Evolutionary conservation across 2,888 invertebrate species (phyloP).

Genomic region (Drosophila neutralis): DNA sequence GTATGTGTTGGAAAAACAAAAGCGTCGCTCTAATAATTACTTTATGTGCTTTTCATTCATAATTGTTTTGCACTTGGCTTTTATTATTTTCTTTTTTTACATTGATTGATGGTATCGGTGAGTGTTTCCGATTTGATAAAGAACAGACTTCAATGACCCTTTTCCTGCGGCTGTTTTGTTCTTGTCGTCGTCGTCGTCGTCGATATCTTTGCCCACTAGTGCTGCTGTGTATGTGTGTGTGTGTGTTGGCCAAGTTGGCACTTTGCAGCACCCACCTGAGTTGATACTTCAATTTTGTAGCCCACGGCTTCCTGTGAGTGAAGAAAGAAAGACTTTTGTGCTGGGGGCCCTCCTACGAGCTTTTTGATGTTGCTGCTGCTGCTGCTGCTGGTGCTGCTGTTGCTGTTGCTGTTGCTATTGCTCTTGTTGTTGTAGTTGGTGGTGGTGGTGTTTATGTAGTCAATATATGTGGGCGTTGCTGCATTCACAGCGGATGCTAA

Average conservation of each 20-base stretch:
- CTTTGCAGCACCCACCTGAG: slow-evolving; percentile 63
- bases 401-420: neutral
- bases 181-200: slow-evolving; percentile 5
- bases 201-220: slow-evolving; percentile 29
- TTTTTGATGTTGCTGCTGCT: slow-evolving; percentile 22
- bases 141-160: slow-evolving; percentile 13
- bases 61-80: slow-evolving; percentile 71
- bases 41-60: slow-evolving; percentile 42
- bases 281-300: slow-evolving; percentile 52
- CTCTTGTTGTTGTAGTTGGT: slow-evolving; percentile 5
- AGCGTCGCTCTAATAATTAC: slow-evolving; percentile 19
- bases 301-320: slow-evolving; percentile 73
- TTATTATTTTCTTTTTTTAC: neutral
- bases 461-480: slow-evolving; percentile 65
- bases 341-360: slow-evolving; percentile 61
- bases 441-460: slow-evolving; percentile 30
- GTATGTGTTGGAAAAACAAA: neutral
- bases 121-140: slow-evolving; percentile 65
- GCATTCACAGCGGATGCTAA: slow-evolving; percentile 74
- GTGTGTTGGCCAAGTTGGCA: slow-evolving; percentile 32
- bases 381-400: slow-evolving; percentile 1
- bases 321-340: slow-evolving; percentile 66
- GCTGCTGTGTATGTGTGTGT: neutral
- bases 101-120: slow-evolving; percentile 56
- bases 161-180: slow-evolving; percentile 7